Base-by-base conservation (phyloP, 2,888 invertebrate genomes). In the Lymantria monacha region DNA sequence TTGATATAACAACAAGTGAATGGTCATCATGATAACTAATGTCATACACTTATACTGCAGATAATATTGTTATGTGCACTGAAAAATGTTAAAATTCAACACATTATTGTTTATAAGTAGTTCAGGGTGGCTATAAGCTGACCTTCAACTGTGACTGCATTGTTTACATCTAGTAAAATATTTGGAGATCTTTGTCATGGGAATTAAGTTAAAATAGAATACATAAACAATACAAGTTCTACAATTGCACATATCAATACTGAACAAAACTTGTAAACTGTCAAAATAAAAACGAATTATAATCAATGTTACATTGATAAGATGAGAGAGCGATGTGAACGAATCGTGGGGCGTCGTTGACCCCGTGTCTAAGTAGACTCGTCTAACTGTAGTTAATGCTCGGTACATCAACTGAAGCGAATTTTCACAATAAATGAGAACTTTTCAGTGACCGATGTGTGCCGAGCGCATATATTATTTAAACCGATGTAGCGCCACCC, bases 311-410 rank as follows among this genome's bases (percentile, higher is more conserved):
- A 8, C 12, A n/a, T 41, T 42, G 49, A 46, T 46, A 44, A 48
- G 3, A 22, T 8, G 37, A 52, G 54, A 31, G 12, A 22, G 44
- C 40, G 51, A 36, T 47, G 49, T 46, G 51, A 48, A 31, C 12
- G 12, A 7, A 7, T 38, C 46, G 53, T 15, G 51, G 48, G 50
- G 50, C 68, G 67, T 66, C 69, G 67, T 55, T 68, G 66, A 68
- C 68, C 68, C 62, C 66, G 52, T 55, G 51, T 31, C 46, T 56
- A 52, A 52, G 57, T 54, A 59, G 49, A 50, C 54, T 61, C 61
- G 48, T 30, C 48, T 68, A 68, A 68, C 68, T 68, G 68, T 68
- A 62, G 47, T 66, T 57, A 53, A 31, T 56, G 52, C 56, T 65
- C 48, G 63, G 49, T 63, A 61, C 55, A 61, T 50, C 50, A 49